These are phyloP conservation scores for Scophthalmus maximus DNA, from an alignment of 2,113 vertebrate genomes.

Conservation along the genomic window DNA sequence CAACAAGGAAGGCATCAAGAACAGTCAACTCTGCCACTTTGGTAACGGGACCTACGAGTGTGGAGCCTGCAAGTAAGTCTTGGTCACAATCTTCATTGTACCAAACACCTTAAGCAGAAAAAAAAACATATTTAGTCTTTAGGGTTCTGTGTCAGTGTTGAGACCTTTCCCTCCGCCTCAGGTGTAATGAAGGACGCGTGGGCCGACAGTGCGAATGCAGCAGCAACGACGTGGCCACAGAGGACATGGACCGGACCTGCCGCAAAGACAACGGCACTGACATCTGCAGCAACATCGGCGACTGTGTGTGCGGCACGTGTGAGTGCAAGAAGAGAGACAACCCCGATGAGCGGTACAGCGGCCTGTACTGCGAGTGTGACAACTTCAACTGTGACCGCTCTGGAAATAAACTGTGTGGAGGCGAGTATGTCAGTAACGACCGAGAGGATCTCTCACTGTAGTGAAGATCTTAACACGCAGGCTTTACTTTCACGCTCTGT, in stretches of 20 bases:
- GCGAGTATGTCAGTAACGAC: constrained; percentile 69
- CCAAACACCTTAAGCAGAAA: too few relatives aligned
- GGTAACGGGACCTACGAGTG: constrained; percentile 96
- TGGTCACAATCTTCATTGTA: too few relatives aligned
- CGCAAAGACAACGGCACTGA: constrained; percentile 93
- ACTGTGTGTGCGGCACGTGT: constrained; percentile 97
- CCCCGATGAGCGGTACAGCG: constrained; percentile 93
- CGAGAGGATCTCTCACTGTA: too few relatives aligned
- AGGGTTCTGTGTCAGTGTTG: background rate
- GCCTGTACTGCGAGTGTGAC: constrained; percentile 96
- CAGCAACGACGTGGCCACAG: constrained; percentile 94
- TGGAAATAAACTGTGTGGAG: constrained; percentile 95
- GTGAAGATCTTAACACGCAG: too few relatives aligned
- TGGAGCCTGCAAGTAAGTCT: constrained; percentile 93
- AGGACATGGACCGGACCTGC: constrained; percentile 97
- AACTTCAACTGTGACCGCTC: constrained; percentile 98
- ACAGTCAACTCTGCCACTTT: constrained; percentile 85
- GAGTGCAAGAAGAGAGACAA: constrained; percentile 96
- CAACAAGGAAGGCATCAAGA: constrained; percentile 82
- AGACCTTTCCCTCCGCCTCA: constrained; percentile 53
- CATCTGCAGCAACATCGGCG: constrained; percentile 97
- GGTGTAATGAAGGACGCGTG: constrained; percentile 94
- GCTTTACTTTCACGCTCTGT: too few relatives aligned
- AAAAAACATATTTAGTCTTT: too few relatives aligned
- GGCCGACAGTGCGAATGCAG: constrained; percentile 94